phyloP scores from a whole-genome alignment of 2,113 vertebrate species.

The Engraulis encrasicolus region DNA sequence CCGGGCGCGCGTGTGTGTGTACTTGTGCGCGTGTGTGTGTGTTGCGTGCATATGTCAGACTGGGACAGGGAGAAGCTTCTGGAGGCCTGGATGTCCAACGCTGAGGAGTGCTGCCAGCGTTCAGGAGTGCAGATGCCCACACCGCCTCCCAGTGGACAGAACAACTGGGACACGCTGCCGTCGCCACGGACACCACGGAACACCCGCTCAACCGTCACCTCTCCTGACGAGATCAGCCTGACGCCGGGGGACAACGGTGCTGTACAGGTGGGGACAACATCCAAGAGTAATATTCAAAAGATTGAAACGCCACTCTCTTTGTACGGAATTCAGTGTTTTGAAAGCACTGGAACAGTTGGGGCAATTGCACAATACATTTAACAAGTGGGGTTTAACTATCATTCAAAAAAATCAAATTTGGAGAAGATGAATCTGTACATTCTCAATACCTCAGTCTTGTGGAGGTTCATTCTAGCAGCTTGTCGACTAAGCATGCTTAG shows the following conservation, averaged over 20 bases:
- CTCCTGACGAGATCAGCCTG: slow-evolving; percentile 92
- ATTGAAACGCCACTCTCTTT: too few species aligned
- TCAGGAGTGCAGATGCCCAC: slow-evolving; percentile 96
- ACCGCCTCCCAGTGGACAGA: slow-evolving; percentile 92
- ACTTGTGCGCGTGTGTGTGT: neutral
- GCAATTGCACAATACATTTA: too few species aligned
- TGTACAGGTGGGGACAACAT: slow-evolving; percentile 77
- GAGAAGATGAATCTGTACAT: too few species aligned
- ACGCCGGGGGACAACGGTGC: slow-evolving; percentile 86
- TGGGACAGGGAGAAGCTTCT: slow-evolving; percentile 98
- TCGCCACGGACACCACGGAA: slow-evolving; percentile 93
- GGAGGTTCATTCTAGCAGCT: too few species aligned
- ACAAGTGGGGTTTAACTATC: too few species aligned
- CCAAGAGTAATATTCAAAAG: too few species aligned
- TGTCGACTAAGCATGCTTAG: too few species aligned
- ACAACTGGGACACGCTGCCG: slow-evolving; percentile 95
- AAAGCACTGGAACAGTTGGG: too few species aligned
- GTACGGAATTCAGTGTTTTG: too few species aligned
- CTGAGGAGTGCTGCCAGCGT: slow-evolving; percentile 94
- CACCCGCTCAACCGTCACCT: slow-evolving; percentile 89
- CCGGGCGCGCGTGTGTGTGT: too few species aligned
- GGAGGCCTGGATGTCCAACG: slow-evolving; percentile 97
- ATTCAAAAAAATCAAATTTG: too few species aligned
- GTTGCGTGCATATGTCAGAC: slow-evolving; percentile 79
- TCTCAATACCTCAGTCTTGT: too few species aligned